Base-by-base conservation (phyloP, 2,888 invertebrate species). In the Caenorhabditis japonica region DNA sequence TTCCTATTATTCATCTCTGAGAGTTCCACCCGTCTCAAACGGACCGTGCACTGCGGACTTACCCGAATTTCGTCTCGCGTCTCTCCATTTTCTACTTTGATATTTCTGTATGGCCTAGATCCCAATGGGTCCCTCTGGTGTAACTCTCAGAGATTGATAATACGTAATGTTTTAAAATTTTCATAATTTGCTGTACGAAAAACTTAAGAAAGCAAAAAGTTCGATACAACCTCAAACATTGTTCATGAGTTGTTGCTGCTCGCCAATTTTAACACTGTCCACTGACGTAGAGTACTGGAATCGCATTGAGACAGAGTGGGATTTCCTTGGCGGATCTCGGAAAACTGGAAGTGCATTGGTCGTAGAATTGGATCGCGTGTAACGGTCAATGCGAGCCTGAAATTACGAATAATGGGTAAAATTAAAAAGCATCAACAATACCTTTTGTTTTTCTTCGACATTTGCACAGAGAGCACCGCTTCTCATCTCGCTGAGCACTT, bases 401-500 rank as follows among this genome's bases (percentile, higher is more conserved):
- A 72, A 64, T 36, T 21, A 23, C 1, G 13, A 59, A 38, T 4
- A 19, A 19, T 49, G 1, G 27, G 33, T 15, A 10, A 30, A 17
- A 13, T 30, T 10, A 30, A 30, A 30, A 17, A 49, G 25, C 25
- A 4, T 25, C n/a, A 30, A 30, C 30, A 30, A 19, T 21, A 68
- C 68, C 44, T 74, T 74, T 21, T 59, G 56, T 19, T 56, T 70
- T 36, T 70, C 64, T 19, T 75, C 75, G 27, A 70, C 75, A 55
- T 38, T 60, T 33, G 83, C 85, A 43, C 85, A 85, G 3, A 86
- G 53, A 4, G 79, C 79, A 4, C 84, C 85, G 49, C 75, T 78
- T 30, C 84, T 79, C 78, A 84, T 83, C 69, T 86, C 86, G 30
- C 82, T 74, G 21, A 86, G 76, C n/a, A 85, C 78, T 52, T 77